Conservation (phyloP, 2,797 vertebrate species). For the Mormyrus hasselquistii region DNA sequence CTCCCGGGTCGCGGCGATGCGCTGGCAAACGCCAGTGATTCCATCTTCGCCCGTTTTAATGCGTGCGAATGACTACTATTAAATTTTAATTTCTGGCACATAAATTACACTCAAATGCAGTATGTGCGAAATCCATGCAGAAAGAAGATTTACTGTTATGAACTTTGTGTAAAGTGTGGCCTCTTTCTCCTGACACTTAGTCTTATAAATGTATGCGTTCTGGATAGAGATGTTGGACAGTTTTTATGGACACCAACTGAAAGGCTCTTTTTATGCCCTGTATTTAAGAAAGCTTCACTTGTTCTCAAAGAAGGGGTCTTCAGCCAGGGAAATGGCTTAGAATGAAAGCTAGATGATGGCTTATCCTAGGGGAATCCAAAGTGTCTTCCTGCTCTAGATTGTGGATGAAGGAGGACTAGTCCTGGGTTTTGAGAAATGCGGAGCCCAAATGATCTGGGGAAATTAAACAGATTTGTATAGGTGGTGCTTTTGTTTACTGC, state of each 20-base stretch:
- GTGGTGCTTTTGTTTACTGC: neutral
- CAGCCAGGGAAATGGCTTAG: neutral
- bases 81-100: conserved; percentile 35
- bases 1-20: neutral
- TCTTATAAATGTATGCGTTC: conserved; percentile 9
- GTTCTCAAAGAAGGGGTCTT: neutral
- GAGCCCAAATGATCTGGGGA: neutral
- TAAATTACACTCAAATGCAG: conserved; percentile 29
- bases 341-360: neutral
- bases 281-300: neutral
- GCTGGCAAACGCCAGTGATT: neutral
- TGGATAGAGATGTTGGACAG: conserved; percentile 29
- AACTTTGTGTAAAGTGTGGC: conserved; percentile 27
- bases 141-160: conserved; percentile 24
- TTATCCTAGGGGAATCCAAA: neutral
- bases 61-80: conserved; percentile 30
- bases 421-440: neutral
- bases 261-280: neutral
- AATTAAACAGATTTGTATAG: neutral
- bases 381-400: neutral
- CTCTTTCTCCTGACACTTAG: conserved; percentile 15
- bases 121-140: conserved; percentile 24
- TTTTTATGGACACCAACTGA: conserved; percentile 35
- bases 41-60: conserved; percentile 25
- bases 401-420: neutral